Conservation (phyloP, 2,797 vertebrate genomes). For the Myotis myotis region DNA sequence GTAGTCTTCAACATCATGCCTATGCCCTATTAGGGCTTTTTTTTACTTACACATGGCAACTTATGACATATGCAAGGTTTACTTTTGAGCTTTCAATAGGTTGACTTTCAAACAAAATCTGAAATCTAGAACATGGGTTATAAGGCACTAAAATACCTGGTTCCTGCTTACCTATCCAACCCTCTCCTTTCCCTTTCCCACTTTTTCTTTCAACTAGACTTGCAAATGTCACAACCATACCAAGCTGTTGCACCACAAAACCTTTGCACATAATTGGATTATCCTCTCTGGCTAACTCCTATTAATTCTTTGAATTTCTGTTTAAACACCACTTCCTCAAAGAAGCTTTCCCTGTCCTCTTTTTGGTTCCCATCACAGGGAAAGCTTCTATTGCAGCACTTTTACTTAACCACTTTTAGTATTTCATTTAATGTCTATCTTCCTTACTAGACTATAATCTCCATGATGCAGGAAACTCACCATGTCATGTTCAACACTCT, state of each 20-base stretch:
- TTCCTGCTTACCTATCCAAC: not conserved
- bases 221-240: not conserved
- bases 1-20: not conserved
- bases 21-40: not conserved
- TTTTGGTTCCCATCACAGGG: not conserved
- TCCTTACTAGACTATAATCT: not conserved
- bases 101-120: slow-evolving; percentile 10
- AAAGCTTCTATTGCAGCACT: not conserved
- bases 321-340: not conserved
- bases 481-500: not conserved
- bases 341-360: not conserved
- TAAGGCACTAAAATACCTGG: not conserved
- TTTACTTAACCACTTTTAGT: slow-evolving; percentile 14
- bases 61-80: not conserved
- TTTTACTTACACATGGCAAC: not conserved
- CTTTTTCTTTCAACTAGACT: not conserved
- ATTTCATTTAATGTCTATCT: not conserved
- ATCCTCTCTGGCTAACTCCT: not conserved
- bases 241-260: not conserved
- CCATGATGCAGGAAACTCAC: not conserved
- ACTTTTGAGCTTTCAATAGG: not conserved
- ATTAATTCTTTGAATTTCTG: not conserved
- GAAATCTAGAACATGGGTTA: not conserved
- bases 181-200: not conserved
- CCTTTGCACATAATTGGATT: not conserved